Evolutionary conservation across 2,888 invertebrate genomes (phyloP).

Genomic region (Drosophila maculinotata): DNA sequence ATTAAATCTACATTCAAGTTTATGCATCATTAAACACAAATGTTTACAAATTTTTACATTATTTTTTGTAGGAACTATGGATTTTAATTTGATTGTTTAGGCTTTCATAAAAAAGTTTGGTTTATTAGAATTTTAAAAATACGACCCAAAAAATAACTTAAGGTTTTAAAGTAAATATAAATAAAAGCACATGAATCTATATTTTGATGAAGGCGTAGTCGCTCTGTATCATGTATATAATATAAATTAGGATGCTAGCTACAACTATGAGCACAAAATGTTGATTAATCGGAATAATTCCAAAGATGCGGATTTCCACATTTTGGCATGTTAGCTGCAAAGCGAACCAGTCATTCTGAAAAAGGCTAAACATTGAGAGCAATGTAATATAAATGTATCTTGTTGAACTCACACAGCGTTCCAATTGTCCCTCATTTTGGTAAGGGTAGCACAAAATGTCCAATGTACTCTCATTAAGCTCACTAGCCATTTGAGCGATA

Average conservation of each 20-base stretch:
- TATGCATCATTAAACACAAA: too few species aligned
- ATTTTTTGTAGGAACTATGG: too few species aligned
- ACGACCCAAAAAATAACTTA: too few species aligned
- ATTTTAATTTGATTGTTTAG: too few species aligned
- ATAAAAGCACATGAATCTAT: background rate
- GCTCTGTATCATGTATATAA: constrained; percentile 36
- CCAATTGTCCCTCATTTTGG: background rate
- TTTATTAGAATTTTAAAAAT: too few species aligned
- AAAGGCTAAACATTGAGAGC: background rate
- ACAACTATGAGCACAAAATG: background rate
- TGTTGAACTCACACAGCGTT: constrained; percentile 28
- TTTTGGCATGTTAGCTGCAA: constrained; percentile 36
- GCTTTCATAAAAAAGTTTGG: too few species aligned
- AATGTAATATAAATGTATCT: background rate
- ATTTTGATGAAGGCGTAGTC: constrained; percentile 8
- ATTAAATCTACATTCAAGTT: too few species aligned
- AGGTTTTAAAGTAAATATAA: too few species aligned
- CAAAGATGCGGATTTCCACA: constrained; percentile 14
- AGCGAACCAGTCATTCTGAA: constrained; percentile 38
- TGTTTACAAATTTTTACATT: too few species aligned
- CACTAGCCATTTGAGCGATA: background rate
- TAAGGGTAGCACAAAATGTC: constrained; percentile 11
- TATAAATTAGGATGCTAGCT: constrained; percentile 2
- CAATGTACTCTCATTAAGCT: constrained; percentile 8
- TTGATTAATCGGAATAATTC: constrained; percentile 18